Base-by-base conservation (phyloP, 2,797 vertebrate genomes). In the Tinamus major region DNA sequence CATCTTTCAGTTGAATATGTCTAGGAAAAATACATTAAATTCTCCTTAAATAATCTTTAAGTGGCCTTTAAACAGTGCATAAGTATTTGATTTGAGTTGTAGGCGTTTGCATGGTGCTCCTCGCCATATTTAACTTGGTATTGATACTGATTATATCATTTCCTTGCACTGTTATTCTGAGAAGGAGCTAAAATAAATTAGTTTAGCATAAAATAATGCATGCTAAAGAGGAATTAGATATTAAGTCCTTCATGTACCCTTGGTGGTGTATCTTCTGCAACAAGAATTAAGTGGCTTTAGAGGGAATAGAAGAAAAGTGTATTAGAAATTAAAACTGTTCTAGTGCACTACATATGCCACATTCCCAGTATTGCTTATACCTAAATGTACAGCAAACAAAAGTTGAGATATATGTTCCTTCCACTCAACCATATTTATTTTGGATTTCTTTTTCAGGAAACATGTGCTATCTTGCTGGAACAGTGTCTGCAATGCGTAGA, bases 401-500 rank as follows among this genome's bases (percentile, higher is more conserved):
- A 2, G 2, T 88, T 79, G 63, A 33, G 48, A 84, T 84, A 10
- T 8, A 2, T 88, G 48, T 91, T 94, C 82, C 69, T 92, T 93
- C 83, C 63, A 88, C 91, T 96, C 61, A 95, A 90, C 68, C 13
- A 5, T 94, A 56, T 85, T 94, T 92, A 20, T 85, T 88, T 80
- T 94, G 21, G 49, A 51, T 81, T 95, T 92, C 88, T 55, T 29
- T 97, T 97, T 91, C 97, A 99, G 99, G 99, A 99, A 96, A 98
- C 98, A 3, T 99, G 99, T 74, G 98, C 98, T 6, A 91, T 98
- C 85, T 95, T 99, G 94, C 97, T 99, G 91, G 99, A 99, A 76
- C 99, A 99, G 96, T 99, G 98, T 94, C 97, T 99, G 55, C 97
- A 97, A 95, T 99, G 99, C 59, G 96, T 99, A 92, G 98, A 98